Evolutionary conservation across 2,888 invertebrate species (phyloP).

Genomic region (Arenicola marina): DNA sequence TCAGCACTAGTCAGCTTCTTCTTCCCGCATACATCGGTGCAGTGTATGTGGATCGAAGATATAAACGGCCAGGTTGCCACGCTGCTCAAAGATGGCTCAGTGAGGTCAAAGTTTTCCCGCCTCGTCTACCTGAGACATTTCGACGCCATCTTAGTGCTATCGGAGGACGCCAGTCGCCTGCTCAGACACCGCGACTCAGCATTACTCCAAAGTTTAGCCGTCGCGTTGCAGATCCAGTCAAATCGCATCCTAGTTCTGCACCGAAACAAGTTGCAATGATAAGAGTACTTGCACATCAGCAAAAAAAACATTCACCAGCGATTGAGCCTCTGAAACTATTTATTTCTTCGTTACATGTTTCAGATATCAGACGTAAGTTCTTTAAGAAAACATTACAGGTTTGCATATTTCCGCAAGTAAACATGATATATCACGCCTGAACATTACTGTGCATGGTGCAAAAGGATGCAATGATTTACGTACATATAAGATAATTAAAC

Average conservation of each 20-base stretch:
- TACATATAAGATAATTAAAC: no score
- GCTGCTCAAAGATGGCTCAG: not conserved
- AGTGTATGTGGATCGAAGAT: constrained; percentile 12
- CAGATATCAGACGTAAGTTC: no score
- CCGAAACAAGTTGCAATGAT: no score
- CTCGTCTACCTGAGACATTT: constrained; percentile 5
- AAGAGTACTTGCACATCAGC: no score
- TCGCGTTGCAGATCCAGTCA: not conserved
- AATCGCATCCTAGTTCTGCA: not conserved
- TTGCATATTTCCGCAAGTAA: no score
- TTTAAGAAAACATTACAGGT: no score
- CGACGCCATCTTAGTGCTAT: constrained; percentile 7
- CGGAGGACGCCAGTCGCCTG: constrained; percentile 4
- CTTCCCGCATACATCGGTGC: constrained; percentile 7
- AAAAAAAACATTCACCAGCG: no score
- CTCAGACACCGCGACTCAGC: constrained; percentile 7
- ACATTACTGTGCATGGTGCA: no score
- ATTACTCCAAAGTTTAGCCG: constrained; percentile 7
- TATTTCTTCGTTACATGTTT: no score
- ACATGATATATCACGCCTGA: no score
- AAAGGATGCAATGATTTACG: no score
- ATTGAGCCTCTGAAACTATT: no score
- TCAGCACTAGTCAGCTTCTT: constrained; percentile 9
- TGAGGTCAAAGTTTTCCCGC: constrained; percentile 3
- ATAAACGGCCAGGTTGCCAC: constrained; percentile 3